Conservation (phyloP, 2,888 invertebrate genomes). For the Archaeoteleia sp. region DNA sequence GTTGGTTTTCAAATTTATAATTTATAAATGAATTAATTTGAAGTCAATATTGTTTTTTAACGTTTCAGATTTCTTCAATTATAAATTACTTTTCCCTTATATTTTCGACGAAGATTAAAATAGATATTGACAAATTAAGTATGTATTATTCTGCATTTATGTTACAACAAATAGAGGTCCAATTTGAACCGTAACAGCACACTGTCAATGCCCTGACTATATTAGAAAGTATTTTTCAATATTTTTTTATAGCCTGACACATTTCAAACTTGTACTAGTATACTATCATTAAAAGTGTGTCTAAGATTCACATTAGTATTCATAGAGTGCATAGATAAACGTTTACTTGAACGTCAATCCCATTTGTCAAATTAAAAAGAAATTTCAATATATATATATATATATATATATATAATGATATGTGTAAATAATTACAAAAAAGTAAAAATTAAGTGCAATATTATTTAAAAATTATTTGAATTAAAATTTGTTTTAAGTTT, state of each 20-base stretch:
- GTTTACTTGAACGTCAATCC: too few relatives aligned
- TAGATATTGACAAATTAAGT: slow-evolving; percentile 33
- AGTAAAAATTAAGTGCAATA: background rate
- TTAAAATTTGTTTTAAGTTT: background rate
- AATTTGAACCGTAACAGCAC: too few relatives aligned
- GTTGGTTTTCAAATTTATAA: background rate
- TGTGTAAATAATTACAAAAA: too few relatives aligned
- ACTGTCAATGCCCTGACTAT: too few relatives aligned
- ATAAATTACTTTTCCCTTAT: slow-evolving; percentile 39
- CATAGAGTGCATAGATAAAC: too few relatives aligned
- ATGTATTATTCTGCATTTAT: slow-evolving; percentile 28
- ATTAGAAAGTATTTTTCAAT: too few relatives aligned
- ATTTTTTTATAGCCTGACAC: too few relatives aligned
- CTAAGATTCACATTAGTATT: too few relatives aligned
- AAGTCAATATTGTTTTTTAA: slow-evolving; percentile 22
- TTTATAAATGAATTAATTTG: background rate
- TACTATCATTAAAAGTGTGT: too few relatives aligned
- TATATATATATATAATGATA: slow-evolving; percentile 2
- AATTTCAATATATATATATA: too few relatives aligned
- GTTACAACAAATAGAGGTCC: slow-evolving; percentile 9
- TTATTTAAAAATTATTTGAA: background rate
- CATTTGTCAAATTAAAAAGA: too few relatives aligned
- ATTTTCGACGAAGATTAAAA: slow-evolving; percentile 45
- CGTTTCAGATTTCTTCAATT: slow-evolving; percentile 49
- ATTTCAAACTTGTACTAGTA: too few relatives aligned